A percentile compares a stretch with the other conserved stretches of the same genome.
These are phyloP conservation scores for Lepus europaeus DNA, from an alignment of 2,113 vertebrate genomes.

Conservation along the genomic window DNA sequence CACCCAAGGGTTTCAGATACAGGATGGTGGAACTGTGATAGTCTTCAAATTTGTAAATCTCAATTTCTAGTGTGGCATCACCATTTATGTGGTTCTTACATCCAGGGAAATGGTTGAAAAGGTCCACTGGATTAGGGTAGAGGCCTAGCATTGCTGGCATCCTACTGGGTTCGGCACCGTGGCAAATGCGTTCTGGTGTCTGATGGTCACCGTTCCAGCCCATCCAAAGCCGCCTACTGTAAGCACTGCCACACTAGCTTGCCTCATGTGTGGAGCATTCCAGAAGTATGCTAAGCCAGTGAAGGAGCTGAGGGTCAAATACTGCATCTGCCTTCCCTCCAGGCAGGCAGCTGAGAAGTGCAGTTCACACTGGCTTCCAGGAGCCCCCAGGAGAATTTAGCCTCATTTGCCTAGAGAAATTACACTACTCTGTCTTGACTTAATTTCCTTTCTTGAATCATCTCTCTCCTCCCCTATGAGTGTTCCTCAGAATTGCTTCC, in stretches of 20 bases:
- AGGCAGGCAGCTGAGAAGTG: not conserved
- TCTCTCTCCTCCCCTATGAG: not conserved
- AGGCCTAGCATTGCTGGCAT: not conserved
- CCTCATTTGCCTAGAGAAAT: not conserved
- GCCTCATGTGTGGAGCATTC: not conserved
- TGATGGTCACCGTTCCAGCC: not conserved
- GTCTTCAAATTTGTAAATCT: not conserved
- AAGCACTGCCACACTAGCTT: not conserved
- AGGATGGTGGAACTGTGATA: not conserved
- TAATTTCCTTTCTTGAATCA: not conserved
- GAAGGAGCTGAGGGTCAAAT: not conserved
- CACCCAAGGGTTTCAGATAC: not conserved
- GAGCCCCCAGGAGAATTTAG: not conserved
- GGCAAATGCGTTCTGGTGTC: not conserved
- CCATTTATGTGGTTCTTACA: not conserved
- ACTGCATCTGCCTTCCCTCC: not conserved
- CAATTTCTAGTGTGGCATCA: not conserved
- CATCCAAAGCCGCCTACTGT: not conserved
- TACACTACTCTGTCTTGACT: not conserved
- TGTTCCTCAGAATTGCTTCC: not conserved
- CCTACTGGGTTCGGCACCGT: no score
- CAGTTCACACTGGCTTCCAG: not conserved
- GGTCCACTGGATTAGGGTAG: not conserved
- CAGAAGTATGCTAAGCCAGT: no score
- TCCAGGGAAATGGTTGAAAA: not conserved